Evolutionary conservation across 2,888 invertebrate genomes (phyloP).

Genomic region (Cylloceria caligata): DNA sequence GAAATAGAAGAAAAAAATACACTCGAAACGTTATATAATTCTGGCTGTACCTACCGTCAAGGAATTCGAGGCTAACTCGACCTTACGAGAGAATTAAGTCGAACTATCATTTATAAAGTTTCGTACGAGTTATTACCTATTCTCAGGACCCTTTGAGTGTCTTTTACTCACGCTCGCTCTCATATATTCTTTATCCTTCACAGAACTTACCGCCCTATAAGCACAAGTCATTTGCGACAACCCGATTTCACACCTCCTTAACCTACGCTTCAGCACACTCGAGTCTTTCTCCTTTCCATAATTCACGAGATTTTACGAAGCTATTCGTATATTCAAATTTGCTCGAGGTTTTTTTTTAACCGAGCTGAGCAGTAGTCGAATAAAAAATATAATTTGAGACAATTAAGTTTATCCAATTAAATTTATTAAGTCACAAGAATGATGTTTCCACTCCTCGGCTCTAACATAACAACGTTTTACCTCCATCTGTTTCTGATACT

Average conservation of each 20-base stretch:
- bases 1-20: conserved; percentile 8
- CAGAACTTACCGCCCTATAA: background rate
- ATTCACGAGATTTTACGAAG: conserved; percentile 1
- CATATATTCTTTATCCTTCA: conserved; percentile 6
- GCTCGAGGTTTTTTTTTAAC: background rate
- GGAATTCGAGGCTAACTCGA: conserved; percentile 28
- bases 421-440: too few species aligned
- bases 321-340: background rate
- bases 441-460: too few species aligned
- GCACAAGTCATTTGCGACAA: conserved; percentile 7
- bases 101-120: conserved; percentile 34
- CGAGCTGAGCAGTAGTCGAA: background rate
- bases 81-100: conserved; percentile 30
- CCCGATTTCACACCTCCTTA: background rate
- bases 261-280: conserved; percentile 3
- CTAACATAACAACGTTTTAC: too few species aligned
- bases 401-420: background rate
- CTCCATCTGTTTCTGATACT: too few species aligned
- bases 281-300: conserved; percentile 12
- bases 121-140: conserved; percentile 19
- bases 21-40: background rate
- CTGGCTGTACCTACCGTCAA: background rate
- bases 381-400: background rate
- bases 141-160: background rate
- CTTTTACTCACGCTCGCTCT: conserved; percentile 9